Conservation (phyloP, 2,113 vertebrate genomes). For the Microtus montanus region DNA sequence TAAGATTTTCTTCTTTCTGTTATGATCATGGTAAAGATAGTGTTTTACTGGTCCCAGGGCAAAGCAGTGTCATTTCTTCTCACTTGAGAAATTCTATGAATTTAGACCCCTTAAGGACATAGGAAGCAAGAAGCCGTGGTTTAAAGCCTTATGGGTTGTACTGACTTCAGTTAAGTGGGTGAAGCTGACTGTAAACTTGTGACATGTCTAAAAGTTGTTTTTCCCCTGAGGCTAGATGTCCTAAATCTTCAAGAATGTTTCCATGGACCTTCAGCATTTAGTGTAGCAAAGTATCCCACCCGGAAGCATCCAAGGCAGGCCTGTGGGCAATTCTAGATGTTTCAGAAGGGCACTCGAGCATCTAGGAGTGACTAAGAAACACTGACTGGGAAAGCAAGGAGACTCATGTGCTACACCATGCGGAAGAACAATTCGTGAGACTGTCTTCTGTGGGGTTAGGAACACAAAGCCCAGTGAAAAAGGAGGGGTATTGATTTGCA, state of each 20-base stretch:
- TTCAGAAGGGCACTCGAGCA: not conserved
- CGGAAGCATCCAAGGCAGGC: fast-evolving
- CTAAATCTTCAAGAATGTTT: not conserved
- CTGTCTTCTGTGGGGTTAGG: fast-evolving
- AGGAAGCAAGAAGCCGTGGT: not conserved
- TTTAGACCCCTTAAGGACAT: not conserved
- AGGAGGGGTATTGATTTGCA: not conserved
- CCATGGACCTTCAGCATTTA: not conserved
- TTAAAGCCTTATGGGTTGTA: not conserved
- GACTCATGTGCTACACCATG: fast-evolving
- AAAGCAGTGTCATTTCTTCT: not conserved
- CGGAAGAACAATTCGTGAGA: not conserved
- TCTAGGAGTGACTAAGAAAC: not conserved
- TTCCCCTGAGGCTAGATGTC: not conserved
- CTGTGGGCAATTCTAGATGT: not conserved
- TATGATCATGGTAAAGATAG: not conserved
- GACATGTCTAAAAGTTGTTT: not conserved
- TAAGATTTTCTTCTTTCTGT: not conserved
- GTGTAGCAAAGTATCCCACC: not conserved
- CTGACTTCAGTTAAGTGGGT: not conserved
- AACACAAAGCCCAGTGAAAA: not conserved
- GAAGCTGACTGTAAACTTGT: not conserved
- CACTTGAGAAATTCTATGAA: not conserved
- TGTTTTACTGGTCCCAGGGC: not conserved
- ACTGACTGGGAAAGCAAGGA: fast-evolving